These are phyloP conservation scores for Seira musarum DNA, from an alignment of 2,888 invertebrate species.

Conservation along the genomic window DNA sequence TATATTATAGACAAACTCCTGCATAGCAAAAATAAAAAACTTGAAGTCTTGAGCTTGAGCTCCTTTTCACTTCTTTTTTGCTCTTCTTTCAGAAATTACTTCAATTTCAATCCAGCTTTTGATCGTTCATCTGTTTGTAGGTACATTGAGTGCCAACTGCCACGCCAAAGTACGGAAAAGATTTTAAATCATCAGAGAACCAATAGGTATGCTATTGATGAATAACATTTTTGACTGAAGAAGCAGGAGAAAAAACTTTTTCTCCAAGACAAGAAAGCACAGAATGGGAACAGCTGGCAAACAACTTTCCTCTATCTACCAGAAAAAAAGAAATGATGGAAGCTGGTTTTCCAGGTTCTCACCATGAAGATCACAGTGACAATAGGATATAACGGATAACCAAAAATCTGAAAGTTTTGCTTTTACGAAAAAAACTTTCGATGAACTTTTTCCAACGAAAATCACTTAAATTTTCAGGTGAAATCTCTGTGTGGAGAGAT, in stretches of 20 bases:
- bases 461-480: not conserved
- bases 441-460: not conserved
- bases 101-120: too few relatives aligned
- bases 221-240: not conserved
- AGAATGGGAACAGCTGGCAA: constrained; percentile 16
- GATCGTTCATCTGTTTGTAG: too few relatives aligned
- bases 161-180: too few relatives aligned
- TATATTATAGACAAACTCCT: too few relatives aligned
- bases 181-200: too few relatives aligned
- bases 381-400: not conserved
- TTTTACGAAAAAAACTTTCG: not conserved
- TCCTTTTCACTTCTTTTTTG: too few relatives aligned
- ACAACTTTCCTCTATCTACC: constrained; percentile 1
- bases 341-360: not conserved
- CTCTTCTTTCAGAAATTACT: too few relatives aligned
- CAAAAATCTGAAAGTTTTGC: not conserved
- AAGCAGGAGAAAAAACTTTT: not conserved
- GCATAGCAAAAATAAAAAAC: too few relatives aligned
- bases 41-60: too few relatives aligned
- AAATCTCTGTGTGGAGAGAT: not conserved
- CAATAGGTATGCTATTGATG: too few relatives aligned
- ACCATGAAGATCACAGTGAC: not conserved
- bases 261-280: not conserved
- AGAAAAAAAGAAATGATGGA: too few relatives aligned
- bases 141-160: too few relatives aligned